These are phyloP conservation scores for Fratercula arctica DNA, from an alignment of 2,797 vertebrate genomes.

Conservation along the genomic window DNA sequence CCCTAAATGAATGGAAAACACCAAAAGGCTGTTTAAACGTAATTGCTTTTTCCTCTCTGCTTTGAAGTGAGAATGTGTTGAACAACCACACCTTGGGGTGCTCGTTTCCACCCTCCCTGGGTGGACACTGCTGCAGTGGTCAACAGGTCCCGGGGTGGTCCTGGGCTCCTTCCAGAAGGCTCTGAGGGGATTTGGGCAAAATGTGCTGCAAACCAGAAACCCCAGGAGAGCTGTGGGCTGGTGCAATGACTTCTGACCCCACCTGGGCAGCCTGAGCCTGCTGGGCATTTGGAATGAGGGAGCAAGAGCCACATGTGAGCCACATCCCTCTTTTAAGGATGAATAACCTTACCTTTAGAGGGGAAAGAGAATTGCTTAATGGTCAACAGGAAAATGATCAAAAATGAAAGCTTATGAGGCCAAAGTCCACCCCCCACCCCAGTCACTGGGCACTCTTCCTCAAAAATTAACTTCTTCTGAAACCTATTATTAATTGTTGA, in stretches of 20 bases:
- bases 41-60: not conserved
- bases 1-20: not conserved
- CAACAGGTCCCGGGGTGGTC: not conserved
- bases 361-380: not conserved
- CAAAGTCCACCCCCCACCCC: not conserved
- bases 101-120: not conserved
- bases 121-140: accelerated
- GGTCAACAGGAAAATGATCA: not conserved
- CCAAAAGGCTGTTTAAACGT: not conserved
- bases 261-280: not conserved
- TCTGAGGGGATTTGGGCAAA: not conserved
- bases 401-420: not conserved
- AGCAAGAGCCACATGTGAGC: not conserved
- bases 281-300: accelerated
- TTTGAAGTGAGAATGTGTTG: not conserved
- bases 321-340: not conserved
- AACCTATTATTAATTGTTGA: not conserved
- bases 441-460: not conserved
- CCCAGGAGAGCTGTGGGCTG: not conserved
- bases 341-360: not conserved
- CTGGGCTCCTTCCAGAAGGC: not conserved
- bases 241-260: not conserved
- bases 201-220: not conserved
- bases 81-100: not conserved
- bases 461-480: not conserved